A percentile compares a stretch with the other conserved stretches of the same genome.
Conservation (phyloP, 1,140 invertebrate genomes). For the Cyphomyrmex costatus region DNA sequence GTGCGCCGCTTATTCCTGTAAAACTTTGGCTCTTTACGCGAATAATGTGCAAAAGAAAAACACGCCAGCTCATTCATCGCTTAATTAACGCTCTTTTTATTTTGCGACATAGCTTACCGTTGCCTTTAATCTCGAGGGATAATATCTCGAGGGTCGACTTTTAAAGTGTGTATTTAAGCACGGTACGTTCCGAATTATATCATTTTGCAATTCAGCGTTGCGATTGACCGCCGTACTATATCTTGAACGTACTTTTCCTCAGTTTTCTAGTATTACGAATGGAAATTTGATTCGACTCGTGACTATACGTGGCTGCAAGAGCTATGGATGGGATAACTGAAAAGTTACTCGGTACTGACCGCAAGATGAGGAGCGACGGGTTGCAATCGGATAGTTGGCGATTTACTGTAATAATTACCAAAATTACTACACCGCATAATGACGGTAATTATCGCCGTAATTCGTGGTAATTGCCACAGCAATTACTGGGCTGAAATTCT, state of each 20-base stretch:
- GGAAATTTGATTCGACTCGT: slow-evolving; percentile 46
- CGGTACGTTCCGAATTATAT: slow-evolving; percentile 15
- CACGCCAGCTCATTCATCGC: neutral
- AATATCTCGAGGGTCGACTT: slow-evolving; percentile 16
- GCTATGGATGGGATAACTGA: slow-evolving; percentile 51
- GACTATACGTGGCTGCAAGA: slow-evolving; percentile 23
- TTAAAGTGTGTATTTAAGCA: slow-evolving; percentile 20
- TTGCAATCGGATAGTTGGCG: slow-evolving; percentile 72
- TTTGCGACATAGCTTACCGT: slow-evolving; percentile 1
- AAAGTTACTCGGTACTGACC: slow-evolving; percentile 57
- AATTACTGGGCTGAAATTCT: slow-evolving; percentile 72
- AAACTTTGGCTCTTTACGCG: slow-evolving; percentile 23
- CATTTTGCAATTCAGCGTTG: slow-evolving; percentile 21
- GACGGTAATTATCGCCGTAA: slow-evolving; percentile 75
- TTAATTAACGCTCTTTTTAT: slow-evolving; percentile 43
- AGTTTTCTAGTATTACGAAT: neutral
- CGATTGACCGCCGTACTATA: neutral
- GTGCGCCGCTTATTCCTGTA: neutral
- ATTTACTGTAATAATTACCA: slow-evolving; percentile 76
- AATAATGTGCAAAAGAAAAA: slow-evolving; percentile 50
- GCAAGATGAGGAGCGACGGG: slow-evolving; percentile 11
- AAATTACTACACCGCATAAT: slow-evolving; percentile 77
- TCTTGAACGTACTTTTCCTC: slow-evolving; percentile 1
- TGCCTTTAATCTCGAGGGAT: slow-evolving; percentile 23
- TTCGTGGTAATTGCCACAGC: slow-evolving; percentile 73